Evolutionary conservation across 2,888 invertebrate genomes (phyloP).

Genomic region (Nysson spinosus): DNA sequence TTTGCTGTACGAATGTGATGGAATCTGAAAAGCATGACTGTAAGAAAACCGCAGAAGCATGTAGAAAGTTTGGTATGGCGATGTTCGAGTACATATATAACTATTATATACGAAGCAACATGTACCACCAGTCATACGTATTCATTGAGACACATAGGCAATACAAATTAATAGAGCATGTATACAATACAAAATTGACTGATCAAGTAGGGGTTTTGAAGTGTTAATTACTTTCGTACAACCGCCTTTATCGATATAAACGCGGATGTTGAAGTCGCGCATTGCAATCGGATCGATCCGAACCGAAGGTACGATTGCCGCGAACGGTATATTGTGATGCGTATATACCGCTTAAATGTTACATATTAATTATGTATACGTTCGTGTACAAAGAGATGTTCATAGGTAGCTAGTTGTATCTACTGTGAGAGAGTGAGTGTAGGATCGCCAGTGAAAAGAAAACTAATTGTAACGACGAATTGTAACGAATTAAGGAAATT

Average conservation of each 20-base stretch:
- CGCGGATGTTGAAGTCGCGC: conserved; percentile 38
- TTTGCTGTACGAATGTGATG: background rate
- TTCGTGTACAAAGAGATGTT: conserved; percentile 50
- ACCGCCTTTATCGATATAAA: conserved; percentile 62
- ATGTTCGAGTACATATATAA: conserved; percentile 22
- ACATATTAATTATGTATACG: conserved; percentile 44
- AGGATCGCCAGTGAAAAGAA: conserved; percentile 35
- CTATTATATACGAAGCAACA: conserved; percentile 29
- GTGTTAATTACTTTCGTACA: conserved; percentile 59
- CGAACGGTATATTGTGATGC: conserved; percentile 51
- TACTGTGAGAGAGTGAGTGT: conserved; percentile 20
- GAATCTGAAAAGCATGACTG: background rate
- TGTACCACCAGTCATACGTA: conserved; percentile 56
- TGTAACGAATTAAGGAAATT: conserved; percentile 26
- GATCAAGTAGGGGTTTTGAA: conserved; percentile 54
- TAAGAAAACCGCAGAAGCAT: conserved; percentile 12
- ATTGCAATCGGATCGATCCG: conserved; percentile 12
- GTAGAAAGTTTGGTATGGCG: conserved; percentile 17
- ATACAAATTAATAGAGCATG: conserved; percentile 27
- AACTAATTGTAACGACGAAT: conserved; percentile 34
- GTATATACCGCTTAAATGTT: conserved; percentile 55
- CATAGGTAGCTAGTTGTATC: conserved; percentile 45
- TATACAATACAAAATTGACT: conserved; percentile 49
- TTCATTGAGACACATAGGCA: conserved; percentile 39
- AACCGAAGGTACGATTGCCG: conserved; percentile 11